Percentiles rank a stretch among this genome's conserved stretches.
phyloP scores from a whole-genome alignment of 1,140 invertebrate genomes.

The Tetramorium parvispinum region DNA sequence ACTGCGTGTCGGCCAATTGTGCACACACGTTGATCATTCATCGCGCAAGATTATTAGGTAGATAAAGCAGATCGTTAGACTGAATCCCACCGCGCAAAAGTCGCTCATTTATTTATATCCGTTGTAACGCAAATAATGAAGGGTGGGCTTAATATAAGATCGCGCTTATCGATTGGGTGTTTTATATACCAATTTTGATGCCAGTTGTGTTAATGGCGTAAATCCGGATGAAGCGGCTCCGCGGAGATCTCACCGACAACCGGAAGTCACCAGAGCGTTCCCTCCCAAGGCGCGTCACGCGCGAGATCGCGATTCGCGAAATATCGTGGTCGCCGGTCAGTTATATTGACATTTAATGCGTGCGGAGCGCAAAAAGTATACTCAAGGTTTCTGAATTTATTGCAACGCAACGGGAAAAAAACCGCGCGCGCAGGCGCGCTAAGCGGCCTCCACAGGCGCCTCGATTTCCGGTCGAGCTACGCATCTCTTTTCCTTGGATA shows the following conservation, averaged over 20 bases:
- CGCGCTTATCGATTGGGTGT: slow-evolving; percentile 70
- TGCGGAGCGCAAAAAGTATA: slow-evolving; percentile 42
- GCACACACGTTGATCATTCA: neutral
- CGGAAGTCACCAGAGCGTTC: neutral
- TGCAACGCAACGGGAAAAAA: neutral
- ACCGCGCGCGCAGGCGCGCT: slow-evolving; percentile 54
- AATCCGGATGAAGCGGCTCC: slow-evolving; percentile 55
- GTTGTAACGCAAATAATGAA: slow-evolving; percentile 12
- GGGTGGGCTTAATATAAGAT: slow-evolving; percentile 59
- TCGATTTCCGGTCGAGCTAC: slow-evolving; percentile 53
- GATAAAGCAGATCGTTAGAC: slow-evolving; percentile 1
- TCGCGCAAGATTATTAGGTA: neutral
- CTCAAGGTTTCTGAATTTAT: slow-evolving; percentile 66
- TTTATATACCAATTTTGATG: slow-evolving; percentile 73
- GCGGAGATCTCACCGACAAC: neutral
- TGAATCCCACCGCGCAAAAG: neutral
- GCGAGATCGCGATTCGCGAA: neutral
- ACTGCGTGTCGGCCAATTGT: slow-evolving; percentile 1
- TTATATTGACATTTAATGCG: slow-evolving; percentile 39
- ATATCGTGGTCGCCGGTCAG: neutral
- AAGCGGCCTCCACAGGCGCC: neutral
- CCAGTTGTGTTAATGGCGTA: slow-evolving; percentile 64
- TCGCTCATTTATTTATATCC: slow-evolving; percentile 30
- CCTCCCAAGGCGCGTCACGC: neutral
- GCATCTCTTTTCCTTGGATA: slow-evolving; percentile 70